These are phyloP conservation scores for Chydorus sphaericus DNA, from an alignment of 2,888 invertebrate genomes.

Conservation along the genomic window DNA sequence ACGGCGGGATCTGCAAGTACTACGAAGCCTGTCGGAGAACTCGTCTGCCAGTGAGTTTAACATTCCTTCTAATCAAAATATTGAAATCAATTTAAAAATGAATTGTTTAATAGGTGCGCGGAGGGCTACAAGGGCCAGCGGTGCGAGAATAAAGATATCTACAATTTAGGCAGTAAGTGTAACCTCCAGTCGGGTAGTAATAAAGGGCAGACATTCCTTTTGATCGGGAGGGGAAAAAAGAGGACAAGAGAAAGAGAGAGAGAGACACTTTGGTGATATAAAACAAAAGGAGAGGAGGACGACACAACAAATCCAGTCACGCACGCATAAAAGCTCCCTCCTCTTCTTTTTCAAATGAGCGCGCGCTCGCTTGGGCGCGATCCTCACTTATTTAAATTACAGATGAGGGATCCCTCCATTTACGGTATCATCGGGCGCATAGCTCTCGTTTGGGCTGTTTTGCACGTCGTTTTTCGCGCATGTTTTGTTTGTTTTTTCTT, in stretches of 20 bases:
- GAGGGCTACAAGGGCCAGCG: constrained; percentile 63
- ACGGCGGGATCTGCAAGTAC: constrained; percentile 72
- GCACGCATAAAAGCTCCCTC: not conserved
- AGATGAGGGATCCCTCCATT: not conserved
- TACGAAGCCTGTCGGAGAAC: constrained; percentile 61
- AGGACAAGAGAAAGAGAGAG: not conserved
- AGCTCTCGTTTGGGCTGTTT: not conserved
- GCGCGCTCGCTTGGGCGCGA: not conserved
- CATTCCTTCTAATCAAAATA: not conserved
- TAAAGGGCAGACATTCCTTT: not conserved
- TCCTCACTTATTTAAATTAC: not conserved
- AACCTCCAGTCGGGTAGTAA: not conserved
- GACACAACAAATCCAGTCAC: not conserved
- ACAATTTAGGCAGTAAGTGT: constrained; percentile 28
- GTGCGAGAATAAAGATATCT: constrained; percentile 65
- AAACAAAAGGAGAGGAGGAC: not conserved
- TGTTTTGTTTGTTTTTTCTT: not conserved
- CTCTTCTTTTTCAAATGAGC: not conserved
- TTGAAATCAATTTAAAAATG: not conserved
- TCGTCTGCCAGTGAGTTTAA: constrained; percentile 67
- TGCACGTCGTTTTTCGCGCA: not conserved
- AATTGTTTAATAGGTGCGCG: constrained; percentile 40
- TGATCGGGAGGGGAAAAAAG: not conserved
- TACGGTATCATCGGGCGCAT: not conserved
- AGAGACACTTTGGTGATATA: not conserved